Base-by-base conservation (phyloP, 2,797 vertebrate genomes). In the Bryconaethiops microstoma region DNA sequence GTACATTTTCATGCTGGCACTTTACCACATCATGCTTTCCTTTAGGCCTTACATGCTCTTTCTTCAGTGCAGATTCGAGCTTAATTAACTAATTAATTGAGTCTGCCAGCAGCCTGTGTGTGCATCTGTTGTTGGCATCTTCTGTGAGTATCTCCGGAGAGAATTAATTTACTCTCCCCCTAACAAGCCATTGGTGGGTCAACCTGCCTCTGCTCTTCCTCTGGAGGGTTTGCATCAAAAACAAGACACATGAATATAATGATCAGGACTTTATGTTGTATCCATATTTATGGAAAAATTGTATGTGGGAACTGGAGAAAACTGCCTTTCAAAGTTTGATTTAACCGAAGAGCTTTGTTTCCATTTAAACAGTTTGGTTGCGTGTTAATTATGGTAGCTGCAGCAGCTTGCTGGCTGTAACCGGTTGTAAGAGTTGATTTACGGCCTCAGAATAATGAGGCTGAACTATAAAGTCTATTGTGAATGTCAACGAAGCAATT, bases 161-260 rank as follows among this genome's bases (percentile, higher is more conserved):
- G 90, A 88, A 89, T 91, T 91, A 1, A 90, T 92, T 92, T 89
- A 81, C 89, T 84, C 79, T 82, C 88, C 85, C 82, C 84, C 87
- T 92, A 92, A 92, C 89, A 84, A 93, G 90, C 85, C 83, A 76
- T 85, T 79, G 82, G 78, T 89, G 84, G 55, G 86, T 80, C 83
- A 80, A 87, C 88, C 85, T 87, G 88, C 76, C 84, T 83, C 79
- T 64, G 74, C 81, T 60, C 10, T 85, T 50, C 82, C 81, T 88
- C 91, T 70, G 71, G 91, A 86, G 90, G 73, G 83, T 88, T 80
- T 50, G 55, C 74, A 57, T 79, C 62, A 73, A 73, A 83, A 73
- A 81, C 68, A 83, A 63, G 39, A 69, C 54, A 63, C 57, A 78
- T 76, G 67, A 52, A 81, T 63, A 74, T 72, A 67, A 57, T 35